Evolutionary conservation across 2,888 invertebrate genomes (phyloP), one percentile per base, ranked within the genome.

Genomic region (Rhaphigaster nebulosa): DNA sequence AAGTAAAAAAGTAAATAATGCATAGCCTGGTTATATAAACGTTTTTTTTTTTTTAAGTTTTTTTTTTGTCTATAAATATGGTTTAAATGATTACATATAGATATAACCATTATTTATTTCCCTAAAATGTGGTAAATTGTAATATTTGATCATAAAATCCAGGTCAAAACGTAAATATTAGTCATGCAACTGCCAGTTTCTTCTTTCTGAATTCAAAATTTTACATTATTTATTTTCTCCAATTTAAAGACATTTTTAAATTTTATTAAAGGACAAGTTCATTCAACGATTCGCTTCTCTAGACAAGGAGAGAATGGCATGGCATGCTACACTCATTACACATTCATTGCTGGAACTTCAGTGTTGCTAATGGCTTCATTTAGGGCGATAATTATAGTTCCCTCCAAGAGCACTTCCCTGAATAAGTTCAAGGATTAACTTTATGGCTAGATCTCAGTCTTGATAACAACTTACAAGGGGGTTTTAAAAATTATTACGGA

Each of bases 301-400:
- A 38, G 23, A 34, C 34, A 26, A 0, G 1, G 38, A 76, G 38
- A 6, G 38, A 18, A 65, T 65, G 65, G 65, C 15, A 65, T 65
- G 29, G 34, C 70, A 8, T 18, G 6, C 38, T 76, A 76, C 70
- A 38, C 23, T 20, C 70, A 76, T 76, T 34, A 34, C 70, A 20
- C 70, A 76, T 76, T 76, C 70, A 76, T 76, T 38, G 34, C 34
- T n/a, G 70, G 1, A 38, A 29, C 70, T 76, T 76, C 20, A 76
- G 34, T 29, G 20, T 23, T 76, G 8, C 38, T 76, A 76, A 76
- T 76, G 70, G 38, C 38, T 38, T 76, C 70, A 38, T 76, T 76
- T 76, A 76, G 70, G 70, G 38, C 20, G 70, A 38, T 76, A 76
- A 76, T 76, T 76, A 76, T 76, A 76, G 70, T 76, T 76, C 70